These are phyloP conservation scores for Agapornis roseicollis DNA, from an alignment of 2,113 vertebrate genomes.

Conservation along the genomic window DNA sequence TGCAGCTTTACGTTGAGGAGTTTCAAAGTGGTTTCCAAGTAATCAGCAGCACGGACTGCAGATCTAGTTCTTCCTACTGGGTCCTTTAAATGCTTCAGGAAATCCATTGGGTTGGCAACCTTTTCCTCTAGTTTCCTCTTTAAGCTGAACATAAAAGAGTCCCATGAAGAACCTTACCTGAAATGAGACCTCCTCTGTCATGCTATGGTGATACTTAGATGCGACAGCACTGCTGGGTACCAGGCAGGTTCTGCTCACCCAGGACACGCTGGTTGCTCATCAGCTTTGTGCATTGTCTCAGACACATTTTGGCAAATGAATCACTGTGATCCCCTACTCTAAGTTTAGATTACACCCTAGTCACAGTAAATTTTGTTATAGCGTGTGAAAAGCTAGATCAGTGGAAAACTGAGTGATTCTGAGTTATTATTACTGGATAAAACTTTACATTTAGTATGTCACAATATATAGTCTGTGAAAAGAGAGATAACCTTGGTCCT, in stretches of 20 bases:
- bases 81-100: conserved; percentile 49
- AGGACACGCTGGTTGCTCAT: neutral
- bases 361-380: neutral
- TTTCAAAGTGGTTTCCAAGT: conserved; percentile 34
- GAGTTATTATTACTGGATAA: neutral
- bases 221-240: too few species aligned
- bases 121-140: neutral
- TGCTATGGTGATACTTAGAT: neutral
- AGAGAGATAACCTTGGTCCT: neutral
- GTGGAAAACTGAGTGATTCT: neutral
- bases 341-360: neutral
- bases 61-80: conserved; percentile 30
- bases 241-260: neutral
- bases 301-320: neutral
- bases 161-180: neutral
- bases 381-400: neutral
- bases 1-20: neutral
- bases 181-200: neutral
- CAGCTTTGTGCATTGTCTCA: neutral
- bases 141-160: neutral
- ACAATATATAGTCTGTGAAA: neutral
- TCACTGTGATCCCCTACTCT: neutral
- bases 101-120: neutral
- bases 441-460: neutral
- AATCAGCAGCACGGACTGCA: conserved; percentile 22